These are phyloP conservation scores for Gymnodraco acuticeps DNA, from an alignment of 2,797 vertebrate genomes.

Conservation along the genomic window DNA sequence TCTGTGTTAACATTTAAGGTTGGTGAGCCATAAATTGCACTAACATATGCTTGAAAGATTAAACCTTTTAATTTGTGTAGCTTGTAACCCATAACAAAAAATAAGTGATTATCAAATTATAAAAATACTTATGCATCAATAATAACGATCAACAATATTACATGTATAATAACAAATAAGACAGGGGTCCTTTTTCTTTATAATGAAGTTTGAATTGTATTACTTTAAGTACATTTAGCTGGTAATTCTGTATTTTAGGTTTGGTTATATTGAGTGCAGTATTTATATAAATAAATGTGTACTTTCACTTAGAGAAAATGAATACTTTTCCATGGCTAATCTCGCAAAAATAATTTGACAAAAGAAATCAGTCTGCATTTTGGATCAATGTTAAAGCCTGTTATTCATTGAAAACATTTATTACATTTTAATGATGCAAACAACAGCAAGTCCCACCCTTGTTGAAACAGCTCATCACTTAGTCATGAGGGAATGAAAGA, in stretches of 20 bases:
- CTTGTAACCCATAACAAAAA: too few relatives aligned
- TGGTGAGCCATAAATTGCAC: too few relatives aligned
- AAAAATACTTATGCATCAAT: neutral
- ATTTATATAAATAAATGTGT: too few relatives aligned
- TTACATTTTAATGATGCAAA: conserved; percentile 86
- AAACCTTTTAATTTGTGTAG: neutral
- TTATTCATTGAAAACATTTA: conserved; percentile 89
- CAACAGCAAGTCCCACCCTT: conserved; percentile 75
- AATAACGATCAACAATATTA: neutral
- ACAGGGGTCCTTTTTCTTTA: neutral
- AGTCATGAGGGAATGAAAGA: conserved; percentile 76
- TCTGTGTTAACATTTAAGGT: too few relatives aligned
- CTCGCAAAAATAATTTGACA: neutral
- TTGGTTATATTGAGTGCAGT: neutral
- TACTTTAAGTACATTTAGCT: conserved; percentile 4
- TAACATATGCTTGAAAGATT: neutral
- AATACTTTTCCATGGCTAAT: neutral
- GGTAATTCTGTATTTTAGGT: neutral
- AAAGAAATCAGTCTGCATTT: conserved; percentile 39
- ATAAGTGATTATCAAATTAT: too few relatives aligned
- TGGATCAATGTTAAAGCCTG: conserved; percentile 67
- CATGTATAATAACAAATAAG: neutral
- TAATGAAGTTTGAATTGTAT: neutral
- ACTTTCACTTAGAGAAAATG: neutral
- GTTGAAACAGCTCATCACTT: conserved; percentile 77